Evolutionary conservation across 64 coral and sea anemone genomes (phyloP), one percentile per base, ranked within the genome.

Genomic region (Stichodactyla mertensii): DNA sequence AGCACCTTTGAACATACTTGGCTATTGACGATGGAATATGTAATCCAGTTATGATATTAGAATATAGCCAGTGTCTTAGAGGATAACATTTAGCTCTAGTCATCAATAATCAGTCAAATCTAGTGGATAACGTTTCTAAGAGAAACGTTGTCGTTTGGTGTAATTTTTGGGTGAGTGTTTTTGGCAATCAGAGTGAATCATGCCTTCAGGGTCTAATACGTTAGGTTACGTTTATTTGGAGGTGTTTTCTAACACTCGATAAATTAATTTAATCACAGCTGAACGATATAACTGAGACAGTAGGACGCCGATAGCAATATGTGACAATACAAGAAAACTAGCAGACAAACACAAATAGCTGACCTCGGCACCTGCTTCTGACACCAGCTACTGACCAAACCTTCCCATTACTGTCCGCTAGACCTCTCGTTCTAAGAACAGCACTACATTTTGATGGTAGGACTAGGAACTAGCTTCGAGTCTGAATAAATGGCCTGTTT

Each of bases 241-340:
- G 69, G 69, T 74, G 22, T 74, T 74, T 74, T 31, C 24, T 74
- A 74, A 74, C 27, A 4, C 16, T 74, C 10, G 69, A 74, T 81
- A 81, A 55, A 81, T 81, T 81, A 81, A 81, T 81, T 81, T 55
- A 15, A 81, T 81, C 51, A 81, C 78, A 81, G 78, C 36, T 81
- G 78, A 81, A 11, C 52, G 78, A 53, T 81, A 81, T 22, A 81
- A 81, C 12, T 12, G 14, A 81, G 78, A 81, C 78, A 53, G 6
- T 81, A 10, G n/a, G 78, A 81, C 78, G 78, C 78, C 78, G 54
- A 20, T 5, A 16, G 16, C 53, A 81, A 81, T 53, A 81, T 31
- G 16, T 15, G 9, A 58, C 8, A 58, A 58, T 58, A 58, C 14
- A 58, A 9, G 56, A 58, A 15, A 58, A 58, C 56, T 58, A 9